A percentile compares a stretch with the other conserved stretches of the same genome.
phyloP scores from a whole-genome alignment of 2,797 vertebrate species.

The Macrochelys suwanniensis region DNA sequence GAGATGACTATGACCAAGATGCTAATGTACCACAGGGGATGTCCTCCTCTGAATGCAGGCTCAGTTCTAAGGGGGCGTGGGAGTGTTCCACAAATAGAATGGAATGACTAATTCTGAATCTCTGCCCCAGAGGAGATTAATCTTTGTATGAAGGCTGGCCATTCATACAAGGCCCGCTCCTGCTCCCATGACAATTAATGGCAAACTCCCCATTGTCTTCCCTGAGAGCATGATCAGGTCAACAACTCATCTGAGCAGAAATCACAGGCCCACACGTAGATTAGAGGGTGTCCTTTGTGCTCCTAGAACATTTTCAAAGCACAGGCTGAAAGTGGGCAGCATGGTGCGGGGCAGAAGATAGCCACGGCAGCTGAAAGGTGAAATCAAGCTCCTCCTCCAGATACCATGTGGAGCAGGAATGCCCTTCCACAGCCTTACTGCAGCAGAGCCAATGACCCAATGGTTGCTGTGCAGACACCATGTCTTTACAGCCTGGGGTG shows the following conservation, averaged over 20 bases:
- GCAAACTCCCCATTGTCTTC: conserved; percentile 55
- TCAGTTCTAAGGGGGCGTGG: not conserved
- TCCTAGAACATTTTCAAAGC: conserved; percentile 24
- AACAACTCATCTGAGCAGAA: not conserved
- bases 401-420: not conserved
- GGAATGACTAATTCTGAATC: not conserved
- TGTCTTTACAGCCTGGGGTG: not conserved
- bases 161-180: not conserved
- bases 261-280: too few species aligned
- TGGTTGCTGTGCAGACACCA: not conserved
- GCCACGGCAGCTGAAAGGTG: conserved; percentile 41
- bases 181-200: conserved; percentile 35
- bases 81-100: not conserved
- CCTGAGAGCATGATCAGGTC: not conserved
- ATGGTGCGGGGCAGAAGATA: conserved; percentile 46
- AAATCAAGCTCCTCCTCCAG: conserved; percentile 13
- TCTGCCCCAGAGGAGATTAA: not conserved
- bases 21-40: not conserved
- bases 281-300: not conserved
- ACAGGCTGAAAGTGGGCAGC: not conserved
- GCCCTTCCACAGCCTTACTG: not conserved
- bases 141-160: not conserved
- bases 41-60: not conserved
- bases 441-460: not conserved
- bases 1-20: not conserved